Percentiles rank a stretch among this genome's conserved stretches.
Evolutionary conservation across 2,113 vertebrate species (phyloP).

Genomic region (Glaucidium brasilianum): DNA sequence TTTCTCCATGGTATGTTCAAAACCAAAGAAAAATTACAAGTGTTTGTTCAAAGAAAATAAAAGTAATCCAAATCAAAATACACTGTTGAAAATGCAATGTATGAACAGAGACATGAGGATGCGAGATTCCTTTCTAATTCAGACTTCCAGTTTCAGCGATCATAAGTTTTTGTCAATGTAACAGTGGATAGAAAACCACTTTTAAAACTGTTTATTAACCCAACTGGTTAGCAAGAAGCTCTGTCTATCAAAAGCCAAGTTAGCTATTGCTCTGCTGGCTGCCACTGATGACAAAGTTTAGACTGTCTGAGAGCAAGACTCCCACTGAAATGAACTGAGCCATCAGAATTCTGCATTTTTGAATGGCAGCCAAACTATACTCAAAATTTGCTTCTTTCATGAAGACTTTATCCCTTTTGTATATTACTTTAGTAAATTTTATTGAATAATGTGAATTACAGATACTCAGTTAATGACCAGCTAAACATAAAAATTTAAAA

Average conservation of each 20-base stretch:
- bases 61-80: background rate
- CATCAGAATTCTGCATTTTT: slow-evolving; percentile 3
- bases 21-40: background rate
- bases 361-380: slow-evolving; percentile 2
- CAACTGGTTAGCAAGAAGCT: background rate
- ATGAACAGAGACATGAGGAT: background rate
- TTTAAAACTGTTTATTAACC: background rate
- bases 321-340: background rate
- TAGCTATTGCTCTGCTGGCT: background rate
- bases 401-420: background rate
- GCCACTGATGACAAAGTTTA: background rate
- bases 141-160: background rate
- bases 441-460: background rate
- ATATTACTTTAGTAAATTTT: background rate
- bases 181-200: background rate
- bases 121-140: background rate
- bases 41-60: background rate
- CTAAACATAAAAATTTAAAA: background rate
- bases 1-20: background rate
- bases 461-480: background rate
- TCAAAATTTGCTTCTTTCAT: background rate
- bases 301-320: background rate
- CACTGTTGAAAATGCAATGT: background rate
- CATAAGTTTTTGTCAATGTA: background rate
- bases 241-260: background rate